Conservation (phyloP, 2,797 vertebrate genomes). For the Cuniculus paca region DNA sequence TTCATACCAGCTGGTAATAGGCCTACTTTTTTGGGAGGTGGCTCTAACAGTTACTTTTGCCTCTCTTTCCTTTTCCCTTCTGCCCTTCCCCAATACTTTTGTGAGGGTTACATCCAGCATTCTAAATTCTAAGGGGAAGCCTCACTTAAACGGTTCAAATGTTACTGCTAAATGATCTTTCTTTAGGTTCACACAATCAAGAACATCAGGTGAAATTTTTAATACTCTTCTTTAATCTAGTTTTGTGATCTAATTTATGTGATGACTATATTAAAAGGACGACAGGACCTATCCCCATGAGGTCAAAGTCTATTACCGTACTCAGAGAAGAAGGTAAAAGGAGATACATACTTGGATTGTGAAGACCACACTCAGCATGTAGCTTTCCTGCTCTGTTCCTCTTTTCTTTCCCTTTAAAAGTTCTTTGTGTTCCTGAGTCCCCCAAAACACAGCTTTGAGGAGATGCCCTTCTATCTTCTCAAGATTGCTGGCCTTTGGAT, state of each 20-base stretch:
- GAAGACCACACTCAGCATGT: neutral
- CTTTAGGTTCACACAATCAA: neutral
- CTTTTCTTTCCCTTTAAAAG: neutral
- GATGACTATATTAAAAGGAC: neutral
- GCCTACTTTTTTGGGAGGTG: neutral
- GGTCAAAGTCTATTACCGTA: neutral
- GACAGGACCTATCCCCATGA: neutral
- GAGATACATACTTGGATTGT: neutral
- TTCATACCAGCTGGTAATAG: neutral
- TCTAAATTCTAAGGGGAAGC: neutral
- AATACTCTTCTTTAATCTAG: neutral
- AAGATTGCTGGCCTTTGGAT: neutral
- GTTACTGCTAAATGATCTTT: neutral
- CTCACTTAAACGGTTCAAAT: neutral
- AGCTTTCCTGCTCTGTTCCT: neutral
- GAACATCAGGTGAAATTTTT: neutral
- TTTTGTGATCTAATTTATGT: neutral
- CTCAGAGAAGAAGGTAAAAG: neutral
- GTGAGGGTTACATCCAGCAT: neutral
- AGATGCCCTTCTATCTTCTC: neutral
- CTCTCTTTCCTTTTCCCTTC: neutral
- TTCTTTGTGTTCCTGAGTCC: neutral
- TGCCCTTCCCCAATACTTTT: neutral
- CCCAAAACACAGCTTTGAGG: neutral
- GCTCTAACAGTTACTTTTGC: neutral